Evolutionary conservation across 2,113 vertebrate genomes (phyloP), one percentile per base, ranked within the genome.

Genomic region (Mellivora capensis): DNA sequence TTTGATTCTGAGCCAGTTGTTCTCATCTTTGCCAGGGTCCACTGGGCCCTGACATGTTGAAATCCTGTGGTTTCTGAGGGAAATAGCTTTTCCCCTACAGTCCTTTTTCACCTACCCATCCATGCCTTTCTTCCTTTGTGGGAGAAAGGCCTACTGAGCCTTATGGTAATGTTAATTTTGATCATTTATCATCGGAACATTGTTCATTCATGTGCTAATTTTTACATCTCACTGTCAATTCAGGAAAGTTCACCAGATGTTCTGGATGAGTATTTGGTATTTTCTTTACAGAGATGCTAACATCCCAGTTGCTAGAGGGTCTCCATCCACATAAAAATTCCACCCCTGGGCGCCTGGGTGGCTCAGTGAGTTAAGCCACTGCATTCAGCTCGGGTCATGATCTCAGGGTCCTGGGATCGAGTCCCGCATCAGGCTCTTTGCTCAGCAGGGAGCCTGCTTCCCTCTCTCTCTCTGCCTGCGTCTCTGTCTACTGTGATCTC

Each of bases 171-270:
- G 62, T 77, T 96, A 59, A 91, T 88, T 85, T 77, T 79, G 37
- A 69, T 93, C 52, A 39, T 82, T 74, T 85, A 69, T 91, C 54
- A 61, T 11, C n/a, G n/a, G 44, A 67, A 69, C 23, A 64, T 62
- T 89, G 76, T 67, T 88, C 57, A 84, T 85, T 74, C 77, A 54
- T 81, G 82, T 81, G 87, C 76, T 93, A 69, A 80, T 80, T 87
- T 93, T 93, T 42, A 74, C 71, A 90, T 59, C 44, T 94, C 37
- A 61, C 59, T 61, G 44, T 90, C 64, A 67, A 90, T 95, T 95
- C 81, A 72, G 44, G 93, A 77, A 82, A 64, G 52, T 61, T 88
- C 17, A 6, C 57, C 88, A 84, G 86, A 94, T 91, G 90, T 64
- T 93, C 54, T 34, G 37, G 39, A 6, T 85, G 25, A 90, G 86